Evolutionary conservation across 2,888 invertebrate genomes (phyloP), one percentile per base, ranked within the genome.

Genomic region (Drosophila mimetica): DNA sequence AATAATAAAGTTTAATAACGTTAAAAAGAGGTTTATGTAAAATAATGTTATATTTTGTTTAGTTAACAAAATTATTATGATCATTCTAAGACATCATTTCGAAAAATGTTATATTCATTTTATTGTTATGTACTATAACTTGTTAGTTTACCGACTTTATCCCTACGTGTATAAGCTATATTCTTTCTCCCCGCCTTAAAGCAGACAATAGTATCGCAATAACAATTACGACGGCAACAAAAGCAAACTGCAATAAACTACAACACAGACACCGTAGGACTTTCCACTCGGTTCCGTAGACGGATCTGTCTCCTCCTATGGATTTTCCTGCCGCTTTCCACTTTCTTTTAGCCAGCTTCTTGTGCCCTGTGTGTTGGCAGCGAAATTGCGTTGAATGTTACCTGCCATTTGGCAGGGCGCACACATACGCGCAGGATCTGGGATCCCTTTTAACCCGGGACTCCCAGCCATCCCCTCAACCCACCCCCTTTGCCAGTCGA

Each of bases 331-430:
- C n/a, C 16, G 34, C 44, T 71, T 41, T 37, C 67, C 50, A 50
- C 28, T 71, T 71, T 59, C 51, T 58, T 47, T 18, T 41, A 58
- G 41, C 52, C 51, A 51, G 77, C 53, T 67, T 72, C 79, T 75
- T 84, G 78, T 69, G 69, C 14, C 70, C 59, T 66, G 67, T 77
- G 70, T 81, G 82, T 82, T 77, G 80, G 65, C 78, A 66, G 70
- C 72, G 86, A 85, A 82, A 87, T 85, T 87, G 83, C 82, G 83
- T 87, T 85, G 81, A 87, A 87, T 82, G 82, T 74, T 87, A 82
- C 88, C 81, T 87, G 86, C 81, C 81, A 81, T 81, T 81, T 81
- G 86, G 82, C 82, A 71, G 86, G 54, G 54, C 53, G 52, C 53
- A 76, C 42, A 61, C 60, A 70, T 13, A 39, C 53, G 58, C 20